Conservation (phyloP, 1,140 invertebrate genomes). For the Lordiphosa stackelbergi region DNA sequence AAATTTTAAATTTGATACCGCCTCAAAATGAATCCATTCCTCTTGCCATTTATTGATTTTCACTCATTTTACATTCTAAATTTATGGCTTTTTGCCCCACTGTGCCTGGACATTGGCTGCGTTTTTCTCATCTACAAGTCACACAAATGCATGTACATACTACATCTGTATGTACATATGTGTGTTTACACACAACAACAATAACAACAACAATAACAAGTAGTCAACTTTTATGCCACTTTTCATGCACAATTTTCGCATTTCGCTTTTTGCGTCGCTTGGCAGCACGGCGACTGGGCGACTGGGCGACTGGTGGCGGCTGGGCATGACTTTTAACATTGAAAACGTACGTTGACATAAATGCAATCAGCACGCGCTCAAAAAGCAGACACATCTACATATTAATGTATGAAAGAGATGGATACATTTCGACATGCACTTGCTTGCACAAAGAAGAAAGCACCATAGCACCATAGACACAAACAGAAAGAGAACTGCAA, state of each 20-base stretch:
- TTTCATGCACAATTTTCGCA: conserved; percentile 63
- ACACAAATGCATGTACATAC: background rate
- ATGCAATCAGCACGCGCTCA: conserved; percentile 66
- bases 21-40: no score
- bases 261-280: conserved; percentile 20
- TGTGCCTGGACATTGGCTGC: conserved; percentile 5
- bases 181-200: background rate
- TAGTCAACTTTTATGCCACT: conserved; percentile 47
- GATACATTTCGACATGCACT: conserved; percentile 4
- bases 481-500: background rate
- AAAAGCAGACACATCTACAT: conserved; percentile 5
- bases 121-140: conserved; percentile 17
- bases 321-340: conserved; percentile 53
- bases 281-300: background rate
- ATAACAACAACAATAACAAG: conserved; percentile 3
- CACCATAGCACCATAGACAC: conserved; percentile 3
- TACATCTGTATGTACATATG: background rate
- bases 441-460: conserved; percentile 18
- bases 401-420: background rate
- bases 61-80: background rate
- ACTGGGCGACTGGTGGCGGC: conserved; percentile 4
- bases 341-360: conserved; percentile 71
- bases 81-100: background rate
- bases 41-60: no score
- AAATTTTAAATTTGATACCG: no score